Conservation (phyloP, 30 jellyfish, hydroid and myxozoan genomes). For the Aurelia sp. region DNA sequence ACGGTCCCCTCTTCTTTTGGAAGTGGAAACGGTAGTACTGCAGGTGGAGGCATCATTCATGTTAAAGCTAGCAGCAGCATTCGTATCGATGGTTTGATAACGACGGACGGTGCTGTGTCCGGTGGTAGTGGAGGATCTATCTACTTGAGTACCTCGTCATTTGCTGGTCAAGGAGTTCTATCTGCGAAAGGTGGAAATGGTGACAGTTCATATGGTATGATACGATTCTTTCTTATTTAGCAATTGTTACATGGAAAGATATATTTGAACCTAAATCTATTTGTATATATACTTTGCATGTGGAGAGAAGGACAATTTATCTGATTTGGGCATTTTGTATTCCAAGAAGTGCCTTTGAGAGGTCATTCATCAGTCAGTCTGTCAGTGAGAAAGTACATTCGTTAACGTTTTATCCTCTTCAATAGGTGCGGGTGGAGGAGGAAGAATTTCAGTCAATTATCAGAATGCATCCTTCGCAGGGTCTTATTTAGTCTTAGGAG, state of each 20-base stretch:
- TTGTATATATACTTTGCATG: too few relatives aligned
- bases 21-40: conserved; percentile 45
- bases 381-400: background rate
- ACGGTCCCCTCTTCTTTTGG: conserved; percentile 58
- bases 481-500: conserved; percentile 53
- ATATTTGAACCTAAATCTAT: too few relatives aligned
- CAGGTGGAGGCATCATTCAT: conserved; percentile 68
- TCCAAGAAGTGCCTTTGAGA: too few relatives aligned
- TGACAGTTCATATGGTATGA: conserved; percentile 7
- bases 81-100: conserved; percentile 51
- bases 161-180: conserved; percentile 48
- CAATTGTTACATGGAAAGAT: too few relatives aligned
- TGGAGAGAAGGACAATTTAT: too few relatives aligned
- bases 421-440: conserved; percentile 78
- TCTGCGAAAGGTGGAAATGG: conserved; percentile 71
- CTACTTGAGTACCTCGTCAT: conserved; percentile 3
- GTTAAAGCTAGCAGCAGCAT: conserved; percentile 9
- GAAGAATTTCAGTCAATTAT: conserved; percentile 52
- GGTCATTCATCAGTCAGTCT: too few relatives aligned
- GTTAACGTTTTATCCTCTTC: background rate
- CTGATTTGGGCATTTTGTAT: too few relatives aligned
- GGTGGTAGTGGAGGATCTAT: conserved; percentile 77
- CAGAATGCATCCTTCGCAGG: conserved; percentile 59
- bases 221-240: too few relatives aligned
- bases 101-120: conserved; percentile 32